A percentile compares a stretch with the other conserved stretches of the same genome.
These are phyloP conservation scores for Brachionus sp. DNA, from an alignment of 1,140 invertebrate species.

Conservation along the genomic window DNA sequence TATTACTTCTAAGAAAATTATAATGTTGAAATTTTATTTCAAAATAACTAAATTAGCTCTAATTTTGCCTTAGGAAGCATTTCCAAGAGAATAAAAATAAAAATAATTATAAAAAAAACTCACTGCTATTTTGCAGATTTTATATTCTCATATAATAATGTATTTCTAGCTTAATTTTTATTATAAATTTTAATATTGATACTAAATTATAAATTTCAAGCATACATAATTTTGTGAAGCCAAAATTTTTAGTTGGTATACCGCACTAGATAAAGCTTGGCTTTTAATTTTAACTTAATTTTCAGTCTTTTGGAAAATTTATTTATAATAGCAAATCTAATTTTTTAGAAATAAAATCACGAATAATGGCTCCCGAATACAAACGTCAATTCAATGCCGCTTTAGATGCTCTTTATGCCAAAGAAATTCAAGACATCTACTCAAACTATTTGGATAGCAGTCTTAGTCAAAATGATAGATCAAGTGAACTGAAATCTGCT, in stretches of 20 bases:
- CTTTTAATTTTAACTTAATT: not conserved
- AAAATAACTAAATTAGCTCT: not conserved
- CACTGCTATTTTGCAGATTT: not conserved
- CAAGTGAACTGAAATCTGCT: conserved; percentile 19
- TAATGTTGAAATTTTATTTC: not conserved
- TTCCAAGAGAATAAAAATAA: not conserved
- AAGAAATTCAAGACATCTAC: conserved; percentile 42
- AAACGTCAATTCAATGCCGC: conserved; percentile 36
- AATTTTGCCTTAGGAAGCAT: not conserved
- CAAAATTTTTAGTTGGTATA: not conserved
- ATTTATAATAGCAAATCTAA: not conserved
- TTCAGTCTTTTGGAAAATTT: not conserved
- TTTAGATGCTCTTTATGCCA: conserved; percentile 43
- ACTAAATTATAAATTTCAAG: not conserved
- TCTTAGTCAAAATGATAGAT: not conserved
- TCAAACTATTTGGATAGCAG: conserved; percentile 39
- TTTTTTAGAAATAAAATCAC: not conserved
- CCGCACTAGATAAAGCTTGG: not conserved
- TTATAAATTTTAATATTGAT: not conserved
- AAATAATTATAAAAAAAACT: not conserved
- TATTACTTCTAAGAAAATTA: not conserved
- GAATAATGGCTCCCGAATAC: conserved; percentile 24
- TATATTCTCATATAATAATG: not conserved
- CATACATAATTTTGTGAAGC: not conserved
- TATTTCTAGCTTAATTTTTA: not conserved